These are phyloP conservation scores for Hozukius guyotensis DNA, from an alignment of 2,797 vertebrate genomes.

Conservation along the genomic window DNA sequence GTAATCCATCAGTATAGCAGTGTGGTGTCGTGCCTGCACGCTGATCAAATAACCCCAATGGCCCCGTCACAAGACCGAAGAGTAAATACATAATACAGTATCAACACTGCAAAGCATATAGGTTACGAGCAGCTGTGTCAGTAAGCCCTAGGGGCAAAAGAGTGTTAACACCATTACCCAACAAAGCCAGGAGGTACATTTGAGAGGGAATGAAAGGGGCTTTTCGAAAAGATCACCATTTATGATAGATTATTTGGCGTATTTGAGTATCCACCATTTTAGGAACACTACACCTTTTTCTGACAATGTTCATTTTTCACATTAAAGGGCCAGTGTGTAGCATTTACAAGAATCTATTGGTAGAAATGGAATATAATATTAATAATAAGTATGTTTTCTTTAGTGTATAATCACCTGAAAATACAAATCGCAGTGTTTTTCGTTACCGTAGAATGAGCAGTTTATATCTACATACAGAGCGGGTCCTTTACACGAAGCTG, in stretches of 20 bases:
- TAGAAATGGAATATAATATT: too few species aligned
- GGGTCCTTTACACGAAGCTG: too few species aligned
- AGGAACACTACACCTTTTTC: background rate
- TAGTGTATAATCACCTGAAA: too few species aligned
- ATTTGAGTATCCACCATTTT: background rate
- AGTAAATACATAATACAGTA: constrained; percentile 64
- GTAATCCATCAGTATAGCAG: constrained; percentile 62
- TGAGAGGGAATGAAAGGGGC: constrained; percentile 34
- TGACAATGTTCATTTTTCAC: background rate
- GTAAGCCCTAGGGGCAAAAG: constrained; percentile 35
- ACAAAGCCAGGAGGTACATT: constrained; percentile 37
- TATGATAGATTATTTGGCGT: constrained; percentile 33
- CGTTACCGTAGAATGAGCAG: too few species aligned
- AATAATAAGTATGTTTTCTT: too few species aligned
- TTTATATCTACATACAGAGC: too few species aligned
- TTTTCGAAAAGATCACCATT: constrained; percentile 16
- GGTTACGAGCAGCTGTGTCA: constrained; percentile 63
- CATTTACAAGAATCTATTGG: too few species aligned
- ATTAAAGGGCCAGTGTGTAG: background rate
- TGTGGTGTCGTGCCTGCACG: constrained; percentile 29
- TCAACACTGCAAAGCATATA: constrained; percentile 57
- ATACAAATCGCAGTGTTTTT: too few species aligned
- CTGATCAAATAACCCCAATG: constrained; percentile 63
- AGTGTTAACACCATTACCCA: constrained; percentile 50
- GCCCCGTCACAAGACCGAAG: constrained; percentile 35